Evolutionary conservation across 2,888 invertebrate species (phyloP), one percentile per base, ranked within the genome.

Genomic region (Galerucella calmariensis): DNA sequence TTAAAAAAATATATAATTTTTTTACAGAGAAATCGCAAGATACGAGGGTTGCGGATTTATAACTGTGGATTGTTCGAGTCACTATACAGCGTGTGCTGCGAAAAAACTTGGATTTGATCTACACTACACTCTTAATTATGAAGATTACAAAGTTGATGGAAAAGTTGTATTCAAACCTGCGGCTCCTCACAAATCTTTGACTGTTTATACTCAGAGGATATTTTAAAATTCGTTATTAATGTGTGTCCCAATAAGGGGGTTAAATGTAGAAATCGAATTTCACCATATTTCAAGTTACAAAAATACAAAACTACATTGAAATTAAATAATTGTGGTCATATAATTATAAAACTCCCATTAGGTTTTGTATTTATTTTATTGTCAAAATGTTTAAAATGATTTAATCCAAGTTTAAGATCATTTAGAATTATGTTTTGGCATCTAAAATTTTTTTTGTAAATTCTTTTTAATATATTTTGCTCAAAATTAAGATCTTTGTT

Each of bases 11-110:
- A n/a, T n/a, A 20, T 20, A 20, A 20, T 20, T 69, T 14, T 66
- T 72, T 58, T 65, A 46, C 89, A 93, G 93, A 81, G 89, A 90
- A 77, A 83, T 90, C 12, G 90, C 90, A 51, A 86, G 84, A 74
- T 87, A 90, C 72, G 85, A 87, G 69, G 89, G 89, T 24, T 89
- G 90, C 76, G 88, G 89, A 72, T 86, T 94, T 5, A 89, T 94
- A 71, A 90, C 94, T 44, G 90, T 92, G 65, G 92, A 94, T 81
- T 94, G 94, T 74, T 92, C 93, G 9, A 95, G 94, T 82, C 90
- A 91, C 74, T 95, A 90, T 85, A 94, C 94, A 2, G 94, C 94
- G 0, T 91, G 90, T 84, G 91, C 94, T 0, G 92, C 94, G 67
- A 91, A 91, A 76, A 90, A 91, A 79, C 87, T 92, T 16, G 94